Evolutionary conservation across 2,888 invertebrate genomes (phyloP), one percentile per base, ranked within the genome.

Genomic region (Pollenia griseotomentosa): DNA sequence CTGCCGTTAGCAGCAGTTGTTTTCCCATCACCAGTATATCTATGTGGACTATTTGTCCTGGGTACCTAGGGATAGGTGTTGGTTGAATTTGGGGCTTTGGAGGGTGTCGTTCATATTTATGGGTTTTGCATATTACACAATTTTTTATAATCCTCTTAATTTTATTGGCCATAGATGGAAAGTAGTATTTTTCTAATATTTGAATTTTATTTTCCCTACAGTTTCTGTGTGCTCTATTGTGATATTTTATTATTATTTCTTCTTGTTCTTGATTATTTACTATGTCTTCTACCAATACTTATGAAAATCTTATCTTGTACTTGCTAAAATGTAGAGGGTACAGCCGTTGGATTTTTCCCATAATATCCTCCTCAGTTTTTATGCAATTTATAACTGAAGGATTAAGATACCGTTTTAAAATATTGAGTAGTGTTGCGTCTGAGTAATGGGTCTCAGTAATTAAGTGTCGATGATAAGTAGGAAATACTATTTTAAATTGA

Each of bases 361-460:
- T 61, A 6, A 51, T n/a, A 8, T 2, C 14, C 23, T 63, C 40
- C 11, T 3, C 33, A 11, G 46, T 48, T 11, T 75, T 75, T 40
- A 75, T 63, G n/a, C 74, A 61, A 42, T 73, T 73, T 40, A 73
- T 55, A 6, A 73, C 73, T 2, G 44, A 57, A 12, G 73, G 73
- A 16, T 73, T 73, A 11, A 73, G 55, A 12, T 55, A 73, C 1
- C 16, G 33, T 33, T 33, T 33, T 33, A 33, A 33, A 33, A 33
- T 33, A 33, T 33, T 4, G 33, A 33, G 33, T 33, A 33, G 33
- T 33, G 33, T 33, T 33, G 33, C 4, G 3, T 33, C 33, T 33
- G 33, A 33, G 4, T 33, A 33, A 33, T 33, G 4, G 33, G 33
- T 33, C 3, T 33, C 33, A 33, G 33, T 33, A 33, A 33, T 33